phyloP scores from a whole-genome alignment of 2,888 invertebrate species.

The Scrobipalpa costella region DNA sequence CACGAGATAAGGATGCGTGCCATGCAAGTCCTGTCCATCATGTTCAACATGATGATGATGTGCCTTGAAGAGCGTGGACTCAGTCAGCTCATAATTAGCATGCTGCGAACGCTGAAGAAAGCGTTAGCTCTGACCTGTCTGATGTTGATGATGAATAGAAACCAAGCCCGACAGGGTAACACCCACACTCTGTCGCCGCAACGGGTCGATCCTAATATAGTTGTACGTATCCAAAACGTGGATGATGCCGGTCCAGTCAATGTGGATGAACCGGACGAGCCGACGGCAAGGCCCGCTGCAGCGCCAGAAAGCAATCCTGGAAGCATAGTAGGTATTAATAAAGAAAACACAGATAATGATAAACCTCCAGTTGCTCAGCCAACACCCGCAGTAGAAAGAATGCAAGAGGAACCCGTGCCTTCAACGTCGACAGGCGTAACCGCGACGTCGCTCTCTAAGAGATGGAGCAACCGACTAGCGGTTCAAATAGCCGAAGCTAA shows the following conservation, averaged over 20 bases:
- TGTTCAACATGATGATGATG: constrained; percentile 80
- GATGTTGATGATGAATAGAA: constrained; percentile 71
- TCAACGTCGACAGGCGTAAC: constrained; percentile 34
- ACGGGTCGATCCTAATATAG: constrained; percentile 60
- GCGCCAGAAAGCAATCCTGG: constrained; percentile 8
- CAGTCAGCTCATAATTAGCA: constrained; percentile 69
- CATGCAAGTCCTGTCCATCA: constrained; percentile 74
- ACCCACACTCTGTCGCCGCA: constrained; percentile 49
- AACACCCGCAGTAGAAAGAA: constrained; percentile 34
- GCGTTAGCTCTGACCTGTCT: constrained; percentile 73
- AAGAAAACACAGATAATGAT: constrained; percentile 30
- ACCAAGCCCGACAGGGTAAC: constrained; percentile 45
- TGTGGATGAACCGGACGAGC: constrained; percentile 66
- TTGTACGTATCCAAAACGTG: constrained; percentile 67
- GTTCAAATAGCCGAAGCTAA: constrained; percentile 75
- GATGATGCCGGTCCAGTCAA: constrained; percentile 68
- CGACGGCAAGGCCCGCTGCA: constrained; percentile 35
- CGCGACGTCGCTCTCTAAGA: constrained; percentile 38
- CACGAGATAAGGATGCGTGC: constrained; percentile 76
- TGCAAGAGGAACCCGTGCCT: constrained; percentile 39
- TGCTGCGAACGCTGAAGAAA: constrained; percentile 71
- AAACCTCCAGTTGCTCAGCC: constrained; percentile 42
- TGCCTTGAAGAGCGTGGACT: constrained; percentile 73
- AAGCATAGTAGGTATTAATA: constrained; percentile 24
- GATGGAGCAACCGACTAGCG: constrained; percentile 71